Conservation (phyloP, 2,113 vertebrate genomes). For the Struthidea cinerea region DNA sequence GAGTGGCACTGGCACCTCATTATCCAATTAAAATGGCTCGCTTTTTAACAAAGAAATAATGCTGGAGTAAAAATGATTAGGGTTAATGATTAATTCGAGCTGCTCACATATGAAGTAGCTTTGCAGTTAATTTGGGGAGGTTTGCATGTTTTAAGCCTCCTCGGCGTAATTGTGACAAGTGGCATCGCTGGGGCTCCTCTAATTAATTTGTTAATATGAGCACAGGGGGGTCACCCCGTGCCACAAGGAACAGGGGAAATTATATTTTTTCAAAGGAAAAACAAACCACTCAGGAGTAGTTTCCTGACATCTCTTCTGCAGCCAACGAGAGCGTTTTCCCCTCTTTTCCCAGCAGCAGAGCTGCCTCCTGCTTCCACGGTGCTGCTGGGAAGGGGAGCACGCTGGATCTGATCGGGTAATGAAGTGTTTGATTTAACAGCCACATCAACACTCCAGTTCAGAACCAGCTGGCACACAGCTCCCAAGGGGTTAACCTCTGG, state of each 20-base stretch:
- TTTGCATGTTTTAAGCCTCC: not conserved
- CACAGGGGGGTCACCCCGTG: not conserved
- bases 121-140: conserved; percentile 8
- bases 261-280: not conserved
- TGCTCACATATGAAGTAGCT: not conserved
- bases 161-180: not conserved
- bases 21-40: conserved; percentile 21
- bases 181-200: not conserved
- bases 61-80: not conserved
- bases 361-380: not conserved
- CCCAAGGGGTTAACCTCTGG: not conserved
- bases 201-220: not conserved
- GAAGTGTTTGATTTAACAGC: not conserved
- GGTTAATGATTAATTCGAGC: conserved; percentile 33
- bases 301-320: not conserved
- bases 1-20: not conserved
- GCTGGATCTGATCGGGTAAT: not conserved
- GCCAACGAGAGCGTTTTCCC: accelerated
- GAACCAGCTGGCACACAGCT: not conserved
- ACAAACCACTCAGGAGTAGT: not conserved
- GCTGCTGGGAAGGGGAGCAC: not conserved
- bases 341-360: not conserved
- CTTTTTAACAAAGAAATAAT: conserved; percentile 13
- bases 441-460: not conserved
- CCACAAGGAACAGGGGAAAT: not conserved